phyloP scores from a whole-genome alignment of 2,797 vertebrate species.

The Catostomus latipinnis region DNA sequence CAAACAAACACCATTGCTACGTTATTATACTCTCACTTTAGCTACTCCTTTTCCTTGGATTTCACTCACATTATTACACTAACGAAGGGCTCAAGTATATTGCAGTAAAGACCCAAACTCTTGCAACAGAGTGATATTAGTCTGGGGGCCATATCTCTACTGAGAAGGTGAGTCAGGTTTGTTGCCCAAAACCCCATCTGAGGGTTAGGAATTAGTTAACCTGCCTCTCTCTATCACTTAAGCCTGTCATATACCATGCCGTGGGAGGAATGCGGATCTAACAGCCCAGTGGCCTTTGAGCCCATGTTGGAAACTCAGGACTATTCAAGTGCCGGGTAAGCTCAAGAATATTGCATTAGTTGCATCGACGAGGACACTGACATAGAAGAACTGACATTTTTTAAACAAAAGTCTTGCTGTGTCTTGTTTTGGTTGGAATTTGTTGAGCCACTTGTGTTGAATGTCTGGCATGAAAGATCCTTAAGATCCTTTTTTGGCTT shows the following conservation, averaged over 20 bases:
- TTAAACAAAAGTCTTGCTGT: conserved; percentile 36
- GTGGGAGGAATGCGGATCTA: conserved; percentile 33
- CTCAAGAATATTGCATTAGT: conserved; percentile 58
- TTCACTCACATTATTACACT: no score
- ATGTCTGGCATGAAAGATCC: no score
- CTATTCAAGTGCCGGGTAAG: conserved; percentile 46
- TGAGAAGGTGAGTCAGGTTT: not conserved
- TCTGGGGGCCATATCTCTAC: not conserved
- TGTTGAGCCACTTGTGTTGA: not conserved
- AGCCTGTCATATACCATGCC: conserved; percentile 51
- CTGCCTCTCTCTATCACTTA: conserved; percentile 30
- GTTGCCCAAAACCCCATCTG: not conserved
- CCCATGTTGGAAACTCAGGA: conserved; percentile 67
- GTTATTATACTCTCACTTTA: no score
- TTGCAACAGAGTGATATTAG: not conserved
- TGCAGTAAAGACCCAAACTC: not conserved
- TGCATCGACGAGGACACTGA: conserved; percentile 54
- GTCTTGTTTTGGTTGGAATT: conserved; percentile 23
- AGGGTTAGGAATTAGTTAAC: conserved; percentile 62
- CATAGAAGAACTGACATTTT: conserved; percentile 53
- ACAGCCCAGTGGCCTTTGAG: conserved; percentile 62
- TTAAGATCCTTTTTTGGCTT: no score
- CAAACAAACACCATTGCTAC: no score
- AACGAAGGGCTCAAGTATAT: not conserved
- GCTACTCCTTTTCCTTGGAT: no score